Conservation (phyloP, 2,888 invertebrate genomes). For the Epirrhoe alternata region DNA sequence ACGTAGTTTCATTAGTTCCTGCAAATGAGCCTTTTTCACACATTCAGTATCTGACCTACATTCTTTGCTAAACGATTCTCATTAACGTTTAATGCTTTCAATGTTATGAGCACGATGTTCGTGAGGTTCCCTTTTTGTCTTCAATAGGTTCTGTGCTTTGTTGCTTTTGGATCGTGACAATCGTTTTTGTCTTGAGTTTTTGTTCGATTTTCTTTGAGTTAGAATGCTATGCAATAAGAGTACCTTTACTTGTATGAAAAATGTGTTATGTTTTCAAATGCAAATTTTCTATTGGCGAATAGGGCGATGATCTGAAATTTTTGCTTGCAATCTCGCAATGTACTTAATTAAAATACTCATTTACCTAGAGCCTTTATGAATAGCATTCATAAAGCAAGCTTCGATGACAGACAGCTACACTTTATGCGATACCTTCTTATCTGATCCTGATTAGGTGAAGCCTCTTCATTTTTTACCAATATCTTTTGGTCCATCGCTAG, state of each 20-base stretch:
- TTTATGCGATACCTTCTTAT: slow-evolving; percentile 70
- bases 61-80: slow-evolving; percentile 40
- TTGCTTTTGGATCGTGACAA: slow-evolving; percentile 45
- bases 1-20: slow-evolving; percentile 28
- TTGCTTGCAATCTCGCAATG: too few relatives aligned
- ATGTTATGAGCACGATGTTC: slow-evolving; percentile 44
- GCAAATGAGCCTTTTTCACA: slow-evolving; percentile 47
- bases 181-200: slow-evolving; percentile 57
- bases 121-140: slow-evolving; percentile 44
- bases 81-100: slow-evolving; percentile 45
- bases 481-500: slow-evolving; percentile 42
- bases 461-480: slow-evolving; percentile 58
- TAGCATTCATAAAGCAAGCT: slow-evolving; percentile 32
- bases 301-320: not conserved
- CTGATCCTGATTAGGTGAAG: slow-evolving; percentile 73
- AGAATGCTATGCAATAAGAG: slow-evolving; percentile 29
- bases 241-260: not conserved
- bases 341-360: too few relatives aligned
- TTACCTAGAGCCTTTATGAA: too few relatives aligned
- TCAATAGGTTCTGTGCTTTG: slow-evolving; percentile 39
- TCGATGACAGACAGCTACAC: slow-evolving; percentile 50
- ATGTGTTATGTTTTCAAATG: not conserved
- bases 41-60: slow-evolving; percentile 47
- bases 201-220: slow-evolving; percentile 43
- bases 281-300: not conserved